Conservation (phyloP, 2,113 vertebrate species). For the Pedionomus torquatus region DNA sequence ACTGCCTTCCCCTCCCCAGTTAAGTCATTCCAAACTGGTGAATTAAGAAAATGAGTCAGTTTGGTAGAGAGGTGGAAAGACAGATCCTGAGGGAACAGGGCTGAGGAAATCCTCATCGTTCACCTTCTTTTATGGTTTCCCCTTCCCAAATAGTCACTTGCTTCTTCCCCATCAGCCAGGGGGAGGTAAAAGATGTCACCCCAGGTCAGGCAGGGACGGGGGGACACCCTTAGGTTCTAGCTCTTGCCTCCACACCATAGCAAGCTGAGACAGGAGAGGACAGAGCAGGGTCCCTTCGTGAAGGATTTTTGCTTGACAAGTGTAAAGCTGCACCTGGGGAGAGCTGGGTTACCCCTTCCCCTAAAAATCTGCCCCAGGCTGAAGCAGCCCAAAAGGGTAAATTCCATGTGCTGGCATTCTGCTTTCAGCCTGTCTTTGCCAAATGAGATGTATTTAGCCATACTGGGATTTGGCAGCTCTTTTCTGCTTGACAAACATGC, state of each 20-base stretch:
- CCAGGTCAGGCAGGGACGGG: background rate
- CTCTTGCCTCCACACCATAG: rapidly evolving
- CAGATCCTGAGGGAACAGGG: background rate
- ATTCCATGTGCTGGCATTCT: background rate
- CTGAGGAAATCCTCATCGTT: background rate
- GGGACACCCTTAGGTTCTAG: background rate
- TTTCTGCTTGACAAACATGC: background rate
- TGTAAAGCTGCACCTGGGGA: background rate
- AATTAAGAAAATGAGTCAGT: background rate
- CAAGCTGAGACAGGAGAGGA: background rate
- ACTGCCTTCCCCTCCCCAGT: background rate
- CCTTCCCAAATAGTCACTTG: background rate
- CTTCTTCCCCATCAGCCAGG: background rate
- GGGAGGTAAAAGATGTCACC: background rate
- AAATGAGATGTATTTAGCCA: background rate
- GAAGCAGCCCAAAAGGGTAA: background rate
- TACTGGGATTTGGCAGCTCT: background rate
- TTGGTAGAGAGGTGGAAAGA: background rate
- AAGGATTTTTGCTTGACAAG: background rate
- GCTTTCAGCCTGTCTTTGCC: background rate
- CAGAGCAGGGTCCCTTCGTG: rapidly evolving
- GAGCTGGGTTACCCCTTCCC: background rate
- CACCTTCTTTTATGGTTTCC: background rate
- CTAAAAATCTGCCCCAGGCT: background rate
- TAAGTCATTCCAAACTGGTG: background rate